A percentile compares a stretch with the other conserved stretches of the same genome.
Conservation (phyloP, 2,888 invertebrate species). For the Dorcus parallelipipedus region DNA sequence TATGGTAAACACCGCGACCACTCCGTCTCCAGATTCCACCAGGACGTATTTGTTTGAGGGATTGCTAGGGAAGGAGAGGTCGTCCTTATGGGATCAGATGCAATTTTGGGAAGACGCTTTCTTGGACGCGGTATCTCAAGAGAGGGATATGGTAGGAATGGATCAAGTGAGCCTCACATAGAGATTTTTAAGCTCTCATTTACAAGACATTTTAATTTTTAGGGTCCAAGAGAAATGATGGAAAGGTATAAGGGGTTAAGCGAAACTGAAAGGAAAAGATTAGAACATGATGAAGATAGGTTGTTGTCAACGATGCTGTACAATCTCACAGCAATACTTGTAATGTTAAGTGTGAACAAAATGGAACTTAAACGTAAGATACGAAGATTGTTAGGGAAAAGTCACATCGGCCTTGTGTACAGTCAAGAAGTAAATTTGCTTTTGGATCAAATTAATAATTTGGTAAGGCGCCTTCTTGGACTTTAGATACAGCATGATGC, state of each 20-base stretch:
- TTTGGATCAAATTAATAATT: slow-evolving; percentile 88
- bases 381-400: slow-evolving; percentile 91
- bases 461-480: slow-evolving; percentile 61
- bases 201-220: slow-evolving; percentile 1
- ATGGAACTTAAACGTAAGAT: slow-evolving; percentile 82
- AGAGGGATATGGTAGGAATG: slow-evolving; percentile 98
- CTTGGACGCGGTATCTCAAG: slow-evolving; percentile 95
- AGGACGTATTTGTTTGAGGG: slow-evolving; percentile 93
- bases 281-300: slow-evolving; percentile 98
- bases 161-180: slow-evolving; percentile 65
- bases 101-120: slow-evolving; percentile 99
- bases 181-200: not conserved
- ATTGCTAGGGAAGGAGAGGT: slow-evolving; percentile 75
- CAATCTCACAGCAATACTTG: slow-evolving; percentile 93
- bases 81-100: slow-evolving; percentile 96
- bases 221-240: slow-evolving; percentile 98
- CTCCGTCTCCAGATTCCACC: slow-evolving; percentile 86
- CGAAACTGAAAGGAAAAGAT: slow-evolving; percentile 86
- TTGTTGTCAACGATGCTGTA: slow-evolving; percentile 92
- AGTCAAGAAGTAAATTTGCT: slow-evolving; percentile 97
- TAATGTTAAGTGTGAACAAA: slow-evolving; percentile 86
- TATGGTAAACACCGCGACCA: slow-evolving; percentile 77
- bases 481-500: not conserved
- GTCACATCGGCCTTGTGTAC: slow-evolving; percentile 96
- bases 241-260: slow-evolving; percentile 92